phyloP scores from a whole-genome alignment of 2,113 vertebrate species.

The Mesocricetus auratus region DNA sequence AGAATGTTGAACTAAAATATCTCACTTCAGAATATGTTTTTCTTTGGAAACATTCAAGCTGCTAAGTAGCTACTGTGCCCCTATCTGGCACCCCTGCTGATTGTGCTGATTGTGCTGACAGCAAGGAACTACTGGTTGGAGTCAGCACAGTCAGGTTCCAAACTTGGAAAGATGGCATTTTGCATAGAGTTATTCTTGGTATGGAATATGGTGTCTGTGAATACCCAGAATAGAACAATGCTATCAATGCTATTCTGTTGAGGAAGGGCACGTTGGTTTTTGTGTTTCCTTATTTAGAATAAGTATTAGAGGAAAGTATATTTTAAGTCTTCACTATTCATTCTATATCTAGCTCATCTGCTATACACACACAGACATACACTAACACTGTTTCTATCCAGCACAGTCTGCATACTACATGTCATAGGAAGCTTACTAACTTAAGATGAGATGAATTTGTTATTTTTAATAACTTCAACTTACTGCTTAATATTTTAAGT shows the following conservation, averaged over 20 bases:
- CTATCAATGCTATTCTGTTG: conserved; percentile 54
- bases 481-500: not conserved
- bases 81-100: conserved; percentile 68
- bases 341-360: not conserved
- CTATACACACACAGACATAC: not conserved
- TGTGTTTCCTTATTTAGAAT: conserved; percentile 60
- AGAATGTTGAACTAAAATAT: conserved; percentile 58
- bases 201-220: conserved; percentile 75
- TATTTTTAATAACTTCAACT: not conserved
- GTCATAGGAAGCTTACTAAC: not conserved
- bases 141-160: conserved; percentile 59
- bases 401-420: not conserved
- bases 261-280: not conserved
- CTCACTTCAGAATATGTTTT: conserved; percentile 51
- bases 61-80: not conserved
- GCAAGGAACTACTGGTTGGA: conserved; percentile 35
- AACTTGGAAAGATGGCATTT: conserved; percentile 66
- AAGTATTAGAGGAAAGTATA: conserved; percentile 9
- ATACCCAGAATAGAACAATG: conserved; percentile 60
- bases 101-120: conserved; percentile 72
- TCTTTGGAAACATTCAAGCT: conserved; percentile 28
- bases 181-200: conserved; percentile 68
- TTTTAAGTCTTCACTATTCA: conserved; percentile 20
- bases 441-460: not conserved
- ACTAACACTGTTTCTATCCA: not conserved